These are phyloP conservation scores for Nymphalis c-album DNA, from an alignment of 2,888 invertebrate genomes.

Conservation along the genomic window DNA sequence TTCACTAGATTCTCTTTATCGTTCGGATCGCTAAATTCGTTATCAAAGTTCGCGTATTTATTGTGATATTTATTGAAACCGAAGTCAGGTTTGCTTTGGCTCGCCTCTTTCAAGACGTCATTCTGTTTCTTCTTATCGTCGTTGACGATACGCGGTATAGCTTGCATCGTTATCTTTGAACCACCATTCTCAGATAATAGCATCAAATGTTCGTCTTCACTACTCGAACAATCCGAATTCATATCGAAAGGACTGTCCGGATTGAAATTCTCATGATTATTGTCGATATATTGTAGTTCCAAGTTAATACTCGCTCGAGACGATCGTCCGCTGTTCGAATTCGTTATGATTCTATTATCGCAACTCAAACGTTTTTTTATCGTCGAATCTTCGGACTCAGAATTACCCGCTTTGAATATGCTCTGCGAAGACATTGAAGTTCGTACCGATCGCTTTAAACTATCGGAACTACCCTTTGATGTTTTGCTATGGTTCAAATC, in stretches of 20 bases:
- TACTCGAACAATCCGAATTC: slow-evolving; percentile 73
- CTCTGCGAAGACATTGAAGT: slow-evolving; percentile 67
- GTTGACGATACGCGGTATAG: slow-evolving; percentile 50
- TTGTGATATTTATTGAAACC: slow-evolving; percentile 67
- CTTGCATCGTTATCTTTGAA: slow-evolving; percentile 75
- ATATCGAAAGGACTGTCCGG: slow-evolving; percentile 61
- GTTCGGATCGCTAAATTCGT: slow-evolving; percentile 74
- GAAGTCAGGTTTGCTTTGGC: slow-evolving; percentile 63
- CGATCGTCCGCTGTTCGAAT: slow-evolving; percentile 60
- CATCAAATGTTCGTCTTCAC: slow-evolving; percentile 77
- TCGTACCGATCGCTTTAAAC: slow-evolving; percentile 60
- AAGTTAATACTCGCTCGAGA: slow-evolving; percentile 70
- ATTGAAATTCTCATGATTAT: slow-evolving; percentile 55
- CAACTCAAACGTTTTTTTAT: slow-evolving; percentile 72
- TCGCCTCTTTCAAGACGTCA: slow-evolving; percentile 70
- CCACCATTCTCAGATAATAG: slow-evolving; percentile 73
- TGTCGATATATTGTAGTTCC: slow-evolving; percentile 69
- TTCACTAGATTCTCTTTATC: slow-evolving; percentile 71
- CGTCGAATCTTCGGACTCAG: slow-evolving; percentile 73
- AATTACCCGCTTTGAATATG: slow-evolving; percentile 56
- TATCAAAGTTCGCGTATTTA: slow-evolving; percentile 74
- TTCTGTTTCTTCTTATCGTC: slow-evolving; percentile 55
- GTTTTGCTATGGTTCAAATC: slow-evolving; percentile 52
- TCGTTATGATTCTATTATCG: slow-evolving; percentile 68
- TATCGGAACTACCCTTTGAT: slow-evolving; percentile 60